Base-by-base conservation (phyloP, 2,888 invertebrate species). In the Drosophila fungiperda region DNA sequence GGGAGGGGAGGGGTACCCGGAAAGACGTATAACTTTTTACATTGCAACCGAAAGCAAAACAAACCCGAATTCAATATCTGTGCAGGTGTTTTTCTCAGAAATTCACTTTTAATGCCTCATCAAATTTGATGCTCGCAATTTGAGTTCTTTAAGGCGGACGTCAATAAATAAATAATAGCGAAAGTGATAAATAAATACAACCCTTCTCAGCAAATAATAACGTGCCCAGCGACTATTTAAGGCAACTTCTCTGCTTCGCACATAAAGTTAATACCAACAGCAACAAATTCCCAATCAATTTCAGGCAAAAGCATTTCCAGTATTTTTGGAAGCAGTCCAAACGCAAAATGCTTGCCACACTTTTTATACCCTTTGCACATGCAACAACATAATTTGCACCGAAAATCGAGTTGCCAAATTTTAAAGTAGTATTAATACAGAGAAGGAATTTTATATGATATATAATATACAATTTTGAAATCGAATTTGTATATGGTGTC, bases 71-170 rank as follows among this genome's bases (percentile, higher is more conserved):
- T 15, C 12, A 57, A 54, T 58, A 53, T 45, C 53, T 49, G 35
- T 7, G 40, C 63, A 80, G 58, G 80, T 80, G 66, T 54, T 75
- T 70, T 23, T 12, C 38, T 29, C 29, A 29, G 23, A 32, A 59
- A 62, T 54, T 50, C 40, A 6, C 20, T 73, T 67, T 78, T 65
- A 60, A 62, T 68, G 55, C 38, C 64, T 65, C 68, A 52, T 61
- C 75, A 79, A 74, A 74, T 68, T 65, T 68, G 58, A 76, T 79
- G 75, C 55, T 64, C 48, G 61, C 61, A 69, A 69, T 77, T 79
- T 59, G 80, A 75, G 80, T 66, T 74, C 20, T 48, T 57, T 38
- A 57, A 40, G 38, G 36, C 20, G 26, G 29, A 32, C 26, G 17
- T 33, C 67, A 45, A 66, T 62, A 49, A 42, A 36, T 60, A 77